phyloP scores from a whole-genome alignment of 2,888 invertebrate genomes.

The Eutolmus rufibarbis region DNA sequence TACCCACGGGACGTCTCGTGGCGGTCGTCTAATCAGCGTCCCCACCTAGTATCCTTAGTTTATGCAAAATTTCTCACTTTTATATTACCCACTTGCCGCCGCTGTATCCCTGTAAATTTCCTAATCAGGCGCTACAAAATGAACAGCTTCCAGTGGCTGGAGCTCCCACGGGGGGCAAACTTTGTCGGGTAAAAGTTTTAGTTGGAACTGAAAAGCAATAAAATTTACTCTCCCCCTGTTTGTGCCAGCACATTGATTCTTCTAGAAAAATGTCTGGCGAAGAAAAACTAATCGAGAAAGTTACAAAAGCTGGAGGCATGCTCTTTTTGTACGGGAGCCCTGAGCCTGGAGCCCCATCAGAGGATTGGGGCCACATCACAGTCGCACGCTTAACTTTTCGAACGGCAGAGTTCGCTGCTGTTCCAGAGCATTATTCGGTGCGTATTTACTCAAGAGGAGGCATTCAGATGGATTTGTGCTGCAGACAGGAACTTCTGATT shows the following conservation, averaged over 20 bases:
- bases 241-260: conserved; percentile 12
- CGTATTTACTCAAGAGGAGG: background rate
- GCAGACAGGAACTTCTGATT: background rate
- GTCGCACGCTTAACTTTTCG: background rate
- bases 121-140: background rate
- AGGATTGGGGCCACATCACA: background rate
- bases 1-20: background rate
- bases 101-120: background rate
- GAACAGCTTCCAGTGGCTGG: background rate
- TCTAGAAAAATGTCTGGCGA: background rate
- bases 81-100: background rate
- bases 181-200: conserved; percentile 6
- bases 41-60: background rate
- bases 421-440: background rate
- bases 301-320: background rate
- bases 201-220: conserved; percentile 16
- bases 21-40: background rate
- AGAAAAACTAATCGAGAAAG: conserved; percentile 21
- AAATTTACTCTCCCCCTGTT: background rate
- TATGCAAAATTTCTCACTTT: background rate
- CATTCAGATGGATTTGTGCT: background rate
- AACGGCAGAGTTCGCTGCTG: background rate
- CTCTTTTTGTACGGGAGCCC: background rate
- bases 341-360: background rate
- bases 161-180: background rate